phyloP scores from a whole-genome alignment of 2,888 invertebrate species.

The Acrocyrtus sp. region DNA sequence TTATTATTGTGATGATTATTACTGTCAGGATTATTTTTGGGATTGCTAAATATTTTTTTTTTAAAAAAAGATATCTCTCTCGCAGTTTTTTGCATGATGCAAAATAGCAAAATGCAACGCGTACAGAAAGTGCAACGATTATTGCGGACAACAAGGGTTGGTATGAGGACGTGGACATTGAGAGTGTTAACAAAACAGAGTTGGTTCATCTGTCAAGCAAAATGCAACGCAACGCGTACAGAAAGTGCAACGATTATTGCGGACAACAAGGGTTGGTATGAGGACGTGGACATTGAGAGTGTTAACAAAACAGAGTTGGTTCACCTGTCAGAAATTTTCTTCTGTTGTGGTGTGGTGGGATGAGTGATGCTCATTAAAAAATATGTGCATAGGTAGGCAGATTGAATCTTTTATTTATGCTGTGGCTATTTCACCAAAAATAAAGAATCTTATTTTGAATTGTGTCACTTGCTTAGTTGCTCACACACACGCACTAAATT shows the following conservation, averaged over 20 bases:
- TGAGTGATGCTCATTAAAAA: background rate
- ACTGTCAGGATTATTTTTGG: constrained; percentile 1
- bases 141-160: too few species aligned
- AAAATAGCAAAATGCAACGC: background rate
- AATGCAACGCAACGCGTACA: background rate
- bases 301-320: background rate
- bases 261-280: too few species aligned
- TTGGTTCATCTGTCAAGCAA: background rate
- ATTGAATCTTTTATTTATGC: background rate
- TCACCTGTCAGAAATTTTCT: background rate
- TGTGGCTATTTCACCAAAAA: too few species aligned
- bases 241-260: too few species aligned
- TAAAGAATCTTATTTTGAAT: background rate
- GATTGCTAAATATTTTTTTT: background rate
- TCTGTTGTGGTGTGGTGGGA: too few species aligned
- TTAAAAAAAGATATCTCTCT: background rate
- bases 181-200: background rate
- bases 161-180: too few species aligned
- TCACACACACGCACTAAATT: background rate
- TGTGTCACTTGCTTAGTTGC: background rate
- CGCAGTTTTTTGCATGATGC: background rate
- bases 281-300: too few species aligned
- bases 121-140: too few species aligned
- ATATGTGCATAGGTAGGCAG: too few species aligned
- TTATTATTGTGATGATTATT: constrained; percentile 7